Base-by-base conservation (phyloP, 2,113 vertebrate genomes). In the Cavia aperea region DNA sequence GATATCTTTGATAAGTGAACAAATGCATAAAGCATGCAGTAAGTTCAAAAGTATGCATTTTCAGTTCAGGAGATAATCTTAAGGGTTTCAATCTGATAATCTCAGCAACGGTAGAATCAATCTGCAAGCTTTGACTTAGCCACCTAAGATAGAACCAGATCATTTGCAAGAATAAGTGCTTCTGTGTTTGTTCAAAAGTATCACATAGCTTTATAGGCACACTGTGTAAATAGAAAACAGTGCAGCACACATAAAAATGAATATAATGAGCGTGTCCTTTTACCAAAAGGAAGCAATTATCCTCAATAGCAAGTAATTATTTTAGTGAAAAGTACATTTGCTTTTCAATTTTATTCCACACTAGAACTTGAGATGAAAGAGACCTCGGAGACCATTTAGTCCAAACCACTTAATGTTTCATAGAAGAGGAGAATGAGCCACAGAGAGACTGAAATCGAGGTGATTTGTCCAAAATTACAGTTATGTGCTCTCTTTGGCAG, bases 261-360 rank as follows among this genome's bases (percentile, higher is more conserved):
- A 29, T 46, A 82, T 93, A 93, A 93, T 75, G 93, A 95, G 51
- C 31, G 51, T 84, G 83, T 94, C 86, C 79, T 94, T 96, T 93
- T 88, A 96, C 95, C 62, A 93, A 94, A 95, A 97, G 89, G 91
- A 96, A 93, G 91, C 77, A 93, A 89, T 90, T 96, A 92, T 81
- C 72, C 65, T 95, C 65, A 89, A 68, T 72, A 93, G 81, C 58
- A 95, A 94, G 88, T 91, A 94, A 95, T 94, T 95, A 94, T 94
- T 94, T 95, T 63, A 51, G 91, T 68, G 81, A 89, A 90, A 95
- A 96, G 78, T 87, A 81, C 89, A 82, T 94, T 94, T 95, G 54
- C 83, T 94, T 93, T 95, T 92, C 92, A 92, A 51, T 88, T 95
- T 93, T 94, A 89, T 85, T 84, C 39, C 77, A 51, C 81, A 90